Percentiles rank a stretch among this genome's conserved stretches.
These are phyloP conservation scores for Hydrotaea diabolus DNA, from an alignment of 2,888 invertebrate species.

Conservation along the genomic window DNA sequence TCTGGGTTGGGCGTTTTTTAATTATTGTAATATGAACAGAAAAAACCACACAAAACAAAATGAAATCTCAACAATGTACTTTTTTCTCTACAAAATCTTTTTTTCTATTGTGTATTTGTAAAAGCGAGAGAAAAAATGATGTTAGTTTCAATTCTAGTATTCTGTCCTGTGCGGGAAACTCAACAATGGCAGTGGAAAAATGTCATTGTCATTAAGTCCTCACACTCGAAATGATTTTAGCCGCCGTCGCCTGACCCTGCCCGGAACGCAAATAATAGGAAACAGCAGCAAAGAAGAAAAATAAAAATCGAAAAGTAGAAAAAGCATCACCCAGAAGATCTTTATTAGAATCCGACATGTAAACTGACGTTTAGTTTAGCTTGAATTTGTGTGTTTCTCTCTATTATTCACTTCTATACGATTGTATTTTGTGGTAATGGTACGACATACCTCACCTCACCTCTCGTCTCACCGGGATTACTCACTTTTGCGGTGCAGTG, in stretches of 20 bases:
- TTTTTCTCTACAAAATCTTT: no score
- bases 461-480: not conserved
- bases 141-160: not conserved
- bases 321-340: not conserved
- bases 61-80: no score
- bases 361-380: not conserved
- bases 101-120: not conserved
- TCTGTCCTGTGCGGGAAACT: not conserved
- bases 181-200: constrained; percentile 1
- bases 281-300: no score
- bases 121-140: not conserved
- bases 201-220: constrained; percentile 20
- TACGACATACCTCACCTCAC: not conserved
- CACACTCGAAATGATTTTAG: no score
- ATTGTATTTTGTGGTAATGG: not conserved
- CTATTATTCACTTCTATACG: not conserved
- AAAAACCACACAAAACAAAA: no score
- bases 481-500: not conserved
- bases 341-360: constrained; percentile 53
- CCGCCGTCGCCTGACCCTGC: no score
- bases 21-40: not conserved
- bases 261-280: no score
- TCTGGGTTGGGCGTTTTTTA: constrained; percentile 10
- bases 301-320: no score
- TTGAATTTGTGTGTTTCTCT: not conserved